phyloP scores from a whole-genome alignment of 2,113 vertebrate genomes.

The Pluvialis apricaria region DNA sequence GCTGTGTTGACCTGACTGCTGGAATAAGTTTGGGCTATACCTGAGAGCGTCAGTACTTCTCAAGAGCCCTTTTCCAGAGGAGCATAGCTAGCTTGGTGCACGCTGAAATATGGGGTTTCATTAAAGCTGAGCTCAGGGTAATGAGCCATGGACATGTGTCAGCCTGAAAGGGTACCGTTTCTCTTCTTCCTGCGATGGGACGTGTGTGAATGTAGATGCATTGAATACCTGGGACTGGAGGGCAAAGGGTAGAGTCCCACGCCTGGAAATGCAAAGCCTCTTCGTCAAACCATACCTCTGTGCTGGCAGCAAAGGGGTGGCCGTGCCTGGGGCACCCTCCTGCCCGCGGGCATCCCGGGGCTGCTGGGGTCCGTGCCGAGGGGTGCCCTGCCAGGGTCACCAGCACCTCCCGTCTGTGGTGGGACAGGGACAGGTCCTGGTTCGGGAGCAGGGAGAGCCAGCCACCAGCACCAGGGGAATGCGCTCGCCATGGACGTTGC shows the following conservation, averaged over 20 bases:
- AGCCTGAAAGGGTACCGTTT: accelerated
- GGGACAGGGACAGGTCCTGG: accelerated
- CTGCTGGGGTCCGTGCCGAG: not conserved
- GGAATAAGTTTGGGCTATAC: accelerated
- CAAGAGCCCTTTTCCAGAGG: not conserved
- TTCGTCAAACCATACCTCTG: not conserved
- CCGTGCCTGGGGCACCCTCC: not conserved
- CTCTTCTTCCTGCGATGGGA: not conserved
- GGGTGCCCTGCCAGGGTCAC: not conserved
- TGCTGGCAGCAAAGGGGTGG: not conserved
- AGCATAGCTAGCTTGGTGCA: accelerated
- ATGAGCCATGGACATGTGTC: accelerated
- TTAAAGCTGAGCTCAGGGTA: not conserved
- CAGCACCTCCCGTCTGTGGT: accelerated
- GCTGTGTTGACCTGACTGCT: accelerated
- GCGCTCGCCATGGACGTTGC: accelerated
- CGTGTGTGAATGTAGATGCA: accelerated
- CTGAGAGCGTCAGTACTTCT: too few species aligned
- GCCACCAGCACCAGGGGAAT: accelerated
- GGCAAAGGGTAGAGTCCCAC: not conserved
- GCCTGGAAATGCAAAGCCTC: accelerated
- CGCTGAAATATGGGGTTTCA: accelerated
- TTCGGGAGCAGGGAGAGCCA: not conserved
- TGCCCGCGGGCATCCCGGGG: accelerated
- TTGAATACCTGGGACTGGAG: not conserved